Base-by-base conservation (phyloP, 2,113 vertebrate genomes). In the Oreotragus oreotragus region DNA sequence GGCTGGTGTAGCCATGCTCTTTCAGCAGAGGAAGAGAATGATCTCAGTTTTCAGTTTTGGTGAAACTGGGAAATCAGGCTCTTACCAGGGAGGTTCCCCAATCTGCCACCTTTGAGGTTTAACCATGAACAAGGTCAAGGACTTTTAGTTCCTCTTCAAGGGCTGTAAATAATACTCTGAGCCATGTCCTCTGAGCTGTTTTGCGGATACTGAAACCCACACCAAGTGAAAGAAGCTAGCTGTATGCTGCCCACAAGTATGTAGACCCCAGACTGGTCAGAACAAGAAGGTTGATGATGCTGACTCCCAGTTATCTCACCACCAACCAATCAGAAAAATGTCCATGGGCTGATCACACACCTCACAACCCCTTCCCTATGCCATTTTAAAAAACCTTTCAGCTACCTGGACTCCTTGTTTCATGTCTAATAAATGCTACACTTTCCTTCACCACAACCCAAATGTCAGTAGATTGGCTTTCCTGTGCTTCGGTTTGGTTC, bases 1-100 rank as follows among this genome's bases (percentile, higher is more conserved):
- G 0, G 17, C 53, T 1, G 4, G 8, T 7, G 16, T 30, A 12
- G 55, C 9, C 4, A 11, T 21, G 45, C 7, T 27, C 6, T 47
- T 43, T 39, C 1, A 0, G 4, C 2, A n/a, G 85, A 84, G 21
- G 55, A n/a, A 43, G 28, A 86, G 3, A 66, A 33, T 13, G 12
- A 76, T 27, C 2, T 16, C n/a, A 77, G 16, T 11, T 53, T 47
- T 77, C 27, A 1, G 16, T 84, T 87, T 49, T 15, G 39, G 39
- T 45, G n/a, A 73, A 80, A 58, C 17, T 47, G 30, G 33, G 66
- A 81, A 84, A 49, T 30, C 12, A 81, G 58, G 13, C 13, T 81
- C 5, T 85, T 73, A 33, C 70, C 39, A 1, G 1, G 43, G 47
- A 81, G 39, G 15, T 76, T 47, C 27, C 45, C 28, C 88, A 39